Evolutionary conservation across 2,888 invertebrate genomes (phyloP).

Genomic region (Nematopogon swammerdamellus): DNA sequence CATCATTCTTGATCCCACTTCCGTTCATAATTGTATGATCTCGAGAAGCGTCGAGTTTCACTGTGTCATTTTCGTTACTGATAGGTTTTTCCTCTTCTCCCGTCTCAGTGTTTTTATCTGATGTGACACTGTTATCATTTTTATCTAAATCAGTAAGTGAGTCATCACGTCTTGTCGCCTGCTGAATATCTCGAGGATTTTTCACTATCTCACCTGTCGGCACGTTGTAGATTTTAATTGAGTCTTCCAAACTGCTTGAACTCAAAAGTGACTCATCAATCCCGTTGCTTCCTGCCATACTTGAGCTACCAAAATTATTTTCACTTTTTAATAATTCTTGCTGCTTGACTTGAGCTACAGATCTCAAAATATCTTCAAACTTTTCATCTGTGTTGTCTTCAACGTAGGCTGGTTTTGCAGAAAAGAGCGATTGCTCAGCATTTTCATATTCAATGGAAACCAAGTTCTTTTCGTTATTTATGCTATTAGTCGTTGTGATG

Average conservation of each 20-base stretch:
- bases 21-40: constrained; percentile 17
- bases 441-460: constrained; percentile 42
- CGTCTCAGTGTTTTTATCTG: constrained; percentile 27
- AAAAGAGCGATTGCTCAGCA: constrained; percentile 28
- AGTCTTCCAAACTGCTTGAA: constrained; percentile 48
- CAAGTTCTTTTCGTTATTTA: constrained; percentile 20
- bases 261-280: constrained; percentile 37
- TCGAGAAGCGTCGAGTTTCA: constrained; percentile 16
- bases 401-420: constrained; percentile 30
- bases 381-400: constrained; percentile 39
- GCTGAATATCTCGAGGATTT: constrained; percentile 34
- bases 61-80: constrained; percentile 14
- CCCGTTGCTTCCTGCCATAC: constrained; percentile 27
- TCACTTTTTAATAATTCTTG: background rate
- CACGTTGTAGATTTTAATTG: constrained; percentile 51
- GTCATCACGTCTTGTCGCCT: background rate
- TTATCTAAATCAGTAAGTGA: constrained; percentile 17
- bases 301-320: constrained; percentile 15
- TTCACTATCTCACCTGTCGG: constrained; percentile 49
- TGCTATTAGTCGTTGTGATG: constrained; percentile 25
- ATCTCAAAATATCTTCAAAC: constrained; percentile 39
- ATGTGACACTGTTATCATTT: constrained; percentile 37
- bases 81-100: constrained; percentile 17
- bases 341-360: constrained; percentile 6
- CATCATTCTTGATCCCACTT: background rate